Evolutionary conservation across 1,140 invertebrate genomes (phyloP).

Genomic region (Helicoverpa armigera): DNA sequence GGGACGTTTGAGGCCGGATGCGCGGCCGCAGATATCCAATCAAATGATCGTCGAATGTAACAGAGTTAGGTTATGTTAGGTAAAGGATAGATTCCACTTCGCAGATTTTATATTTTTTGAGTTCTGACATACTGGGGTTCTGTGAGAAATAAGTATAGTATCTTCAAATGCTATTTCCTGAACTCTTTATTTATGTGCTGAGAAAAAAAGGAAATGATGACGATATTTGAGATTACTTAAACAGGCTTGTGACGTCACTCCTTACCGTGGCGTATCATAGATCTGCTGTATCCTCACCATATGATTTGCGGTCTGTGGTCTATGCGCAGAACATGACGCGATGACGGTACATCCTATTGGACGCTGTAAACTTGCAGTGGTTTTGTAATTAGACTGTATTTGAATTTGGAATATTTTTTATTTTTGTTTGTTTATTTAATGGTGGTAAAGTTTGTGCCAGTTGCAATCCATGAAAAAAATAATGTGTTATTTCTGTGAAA

Average conservation of each 20-base stretch:
- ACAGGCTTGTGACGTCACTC: not conserved
- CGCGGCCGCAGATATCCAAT: conserved; percentile 31
- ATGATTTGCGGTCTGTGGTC: conserved; percentile 28
- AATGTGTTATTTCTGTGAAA: not conserved
- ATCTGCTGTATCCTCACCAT: not conserved
- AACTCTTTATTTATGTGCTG: no score
- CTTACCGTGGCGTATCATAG: not conserved
- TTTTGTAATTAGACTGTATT: conserved; percentile 10
- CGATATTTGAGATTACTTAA: not conserved
- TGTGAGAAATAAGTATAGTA: no score
- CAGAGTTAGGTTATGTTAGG: conserved; percentile 29
- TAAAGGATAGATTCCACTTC: not conserved
- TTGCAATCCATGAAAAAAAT: no score
- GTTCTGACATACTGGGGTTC: no score
- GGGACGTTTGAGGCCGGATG: conserved; percentile 53
- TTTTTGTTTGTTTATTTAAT: not conserved
- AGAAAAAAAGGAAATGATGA: not conserved
- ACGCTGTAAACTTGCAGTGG: conserved; percentile 17
- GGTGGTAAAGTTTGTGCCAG: not conserved
- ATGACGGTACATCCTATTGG: conserved; percentile 32
- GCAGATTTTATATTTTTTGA: no score
- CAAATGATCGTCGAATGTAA: conserved; percentile 18
- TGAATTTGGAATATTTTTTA: not conserved
- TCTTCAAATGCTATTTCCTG: no score
- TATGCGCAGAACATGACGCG: conserved; percentile 4